Evolutionary conservation across 2,113 vertebrate species (phyloP), one percentile per base, ranked within the genome.

Genomic region (Sturnus vulgaris): DNA sequence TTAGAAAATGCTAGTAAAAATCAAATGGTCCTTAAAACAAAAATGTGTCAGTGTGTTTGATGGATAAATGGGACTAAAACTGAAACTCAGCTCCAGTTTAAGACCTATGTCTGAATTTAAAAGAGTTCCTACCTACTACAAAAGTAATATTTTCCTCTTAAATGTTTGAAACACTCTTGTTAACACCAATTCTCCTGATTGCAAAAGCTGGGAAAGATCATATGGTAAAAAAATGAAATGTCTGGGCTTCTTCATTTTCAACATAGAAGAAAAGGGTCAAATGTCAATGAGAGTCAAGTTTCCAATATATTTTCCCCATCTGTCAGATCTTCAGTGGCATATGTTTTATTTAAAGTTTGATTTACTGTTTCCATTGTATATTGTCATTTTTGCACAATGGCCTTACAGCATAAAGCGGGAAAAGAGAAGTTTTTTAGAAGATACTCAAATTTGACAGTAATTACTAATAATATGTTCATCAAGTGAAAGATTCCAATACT

Each of bases 271-370:
- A 82, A 84, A 16, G 14, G 14, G 27, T 59, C 82, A 82, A 92
- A 69, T 66, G 42, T 77, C 70, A 73, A 70, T 70, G 59, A 69
- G 4, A 91, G 68, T 69, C 53, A 85, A 61, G 47, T 3, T 79
- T 79, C 46, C 37, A 42, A 44, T 84, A 60, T 63, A 84, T 92
- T 95, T 96, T 65, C 15, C 31, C 11, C 30, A 59, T 88, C 64
- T 91, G 70, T 55, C 75, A 87, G 30, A 44, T 40, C 11, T 59
- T 90, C 71, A 70, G 66, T 52, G 35, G 55, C 53, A 61, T 21
- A 28, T 61, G n/a, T 59, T 92, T 80, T 94, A 69, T 82, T 82
- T 92, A 66, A 77, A 93, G 10, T 70, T 76, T 80, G 57, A 91
- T 90, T 95, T 82, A 80, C 70, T 23, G 11, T 90, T 90, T 77